A percentile compares a stretch with the other conserved stretches of the same genome.
phyloP scores from a whole-genome alignment of 2,797 vertebrate genomes.

The Vireo griseus region DNA sequence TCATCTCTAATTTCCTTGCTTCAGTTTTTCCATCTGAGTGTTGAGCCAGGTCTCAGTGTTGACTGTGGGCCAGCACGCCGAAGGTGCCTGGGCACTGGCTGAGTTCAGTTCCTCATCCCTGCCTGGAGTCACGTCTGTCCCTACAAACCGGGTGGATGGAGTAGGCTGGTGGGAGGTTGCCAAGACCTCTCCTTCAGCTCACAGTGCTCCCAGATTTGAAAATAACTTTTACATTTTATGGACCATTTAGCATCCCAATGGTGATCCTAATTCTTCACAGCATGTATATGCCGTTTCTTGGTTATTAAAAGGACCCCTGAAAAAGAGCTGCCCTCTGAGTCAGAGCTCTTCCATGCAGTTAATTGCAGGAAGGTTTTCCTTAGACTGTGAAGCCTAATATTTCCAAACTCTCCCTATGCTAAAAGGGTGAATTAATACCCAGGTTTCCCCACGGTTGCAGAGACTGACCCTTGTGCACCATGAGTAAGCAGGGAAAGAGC shows the following conservation, averaged over 20 bases:
- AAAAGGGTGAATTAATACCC: constrained; percentile 56
- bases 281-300: constrained; percentile 27
- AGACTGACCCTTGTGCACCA: constrained; percentile 33
- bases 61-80: fast-evolving
- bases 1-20: neutral
- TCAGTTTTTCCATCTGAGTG: neutral
- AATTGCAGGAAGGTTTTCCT: constrained; percentile 23
- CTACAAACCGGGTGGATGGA: neutral
- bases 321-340: constrained; percentile 40
- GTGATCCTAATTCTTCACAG: constrained; percentile 54
- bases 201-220: neutral
- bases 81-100: neutral
- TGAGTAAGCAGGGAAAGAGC: neutral
- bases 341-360: constrained; percentile 17
- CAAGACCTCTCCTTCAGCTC: neutral
- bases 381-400: neutral
- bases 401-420: constrained; percentile 12
- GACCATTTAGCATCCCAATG: constrained; percentile 42
- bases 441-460: neutral
- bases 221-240: constrained; percentile 38
- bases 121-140: neutral
- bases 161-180: neutral
- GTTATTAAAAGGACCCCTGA: constrained; percentile 47
- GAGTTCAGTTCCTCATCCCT: neutral
- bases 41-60: neutral